A percentile compares a stretch with the other conserved stretches of the same genome.
These are phyloP conservation scores for Chaetops frenatus DNA, from an alignment of 2,113 vertebrate genomes.

Conservation along the genomic window DNA sequence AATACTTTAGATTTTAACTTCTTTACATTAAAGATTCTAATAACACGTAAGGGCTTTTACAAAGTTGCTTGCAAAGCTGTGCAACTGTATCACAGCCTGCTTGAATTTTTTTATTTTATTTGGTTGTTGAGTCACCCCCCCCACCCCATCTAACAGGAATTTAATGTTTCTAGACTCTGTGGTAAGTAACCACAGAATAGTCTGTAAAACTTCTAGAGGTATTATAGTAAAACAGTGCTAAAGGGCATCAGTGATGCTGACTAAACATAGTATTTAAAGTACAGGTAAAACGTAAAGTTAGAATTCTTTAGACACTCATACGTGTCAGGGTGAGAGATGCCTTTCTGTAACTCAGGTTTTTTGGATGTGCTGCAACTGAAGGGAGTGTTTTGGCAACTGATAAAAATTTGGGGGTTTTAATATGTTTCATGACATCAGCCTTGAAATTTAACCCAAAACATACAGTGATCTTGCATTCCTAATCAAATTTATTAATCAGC, in stretches of 20 bases:
- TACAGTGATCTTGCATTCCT: background rate
- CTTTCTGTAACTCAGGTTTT: background rate
- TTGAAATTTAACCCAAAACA: background rate
- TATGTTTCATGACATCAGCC: background rate
- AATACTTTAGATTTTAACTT: background rate
- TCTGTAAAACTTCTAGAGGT: background rate
- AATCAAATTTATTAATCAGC: background rate
- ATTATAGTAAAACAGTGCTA: background rate
- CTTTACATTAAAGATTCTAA: background rate
- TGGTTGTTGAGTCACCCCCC: background rate
- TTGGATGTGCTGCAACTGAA: background rate
- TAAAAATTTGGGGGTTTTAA: background rate
- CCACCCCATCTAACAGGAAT: background rate
- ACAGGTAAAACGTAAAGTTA: background rate
- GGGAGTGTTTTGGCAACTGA: background rate
- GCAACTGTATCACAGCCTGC: background rate
- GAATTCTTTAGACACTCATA: background rate
- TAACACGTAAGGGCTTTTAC: background rate
- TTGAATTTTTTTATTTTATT: background rate
- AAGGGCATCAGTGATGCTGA: background rate
- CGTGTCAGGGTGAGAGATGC: background rate
- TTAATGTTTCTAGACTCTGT: background rate
- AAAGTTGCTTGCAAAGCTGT: background rate
- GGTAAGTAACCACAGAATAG: background rate
- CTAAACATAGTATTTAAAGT: accelerated